These are phyloP conservation scores for Rhincodon typus DNA, from an alignment of 2,797 vertebrate species.

Conservation along the genomic window DNA sequence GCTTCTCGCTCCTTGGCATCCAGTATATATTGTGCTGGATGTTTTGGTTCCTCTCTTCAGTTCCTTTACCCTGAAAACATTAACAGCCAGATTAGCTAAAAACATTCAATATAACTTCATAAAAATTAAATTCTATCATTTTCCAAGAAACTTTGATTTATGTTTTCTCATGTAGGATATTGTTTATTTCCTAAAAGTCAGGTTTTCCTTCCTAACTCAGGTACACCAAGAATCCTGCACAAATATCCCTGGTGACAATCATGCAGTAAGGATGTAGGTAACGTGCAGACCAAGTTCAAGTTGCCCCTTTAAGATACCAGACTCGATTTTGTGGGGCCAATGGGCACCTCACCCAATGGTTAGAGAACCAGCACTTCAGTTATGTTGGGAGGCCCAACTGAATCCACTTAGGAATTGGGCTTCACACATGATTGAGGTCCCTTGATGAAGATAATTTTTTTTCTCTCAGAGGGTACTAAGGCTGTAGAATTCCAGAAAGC, in stretches of 20 bases:
- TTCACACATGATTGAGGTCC: background rate
- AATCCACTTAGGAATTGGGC: background rate
- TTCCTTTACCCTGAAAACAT: conserved; percentile 74
- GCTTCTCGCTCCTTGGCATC: conserved; percentile 46
- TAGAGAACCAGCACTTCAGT: background rate
- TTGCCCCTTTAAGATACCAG: background rate
- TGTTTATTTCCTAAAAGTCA: background rate
- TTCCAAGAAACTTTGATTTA: background rate
- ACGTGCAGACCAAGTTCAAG: background rate
- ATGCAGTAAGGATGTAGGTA: background rate
- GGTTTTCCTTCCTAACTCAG: background rate
- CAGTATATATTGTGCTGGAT: conserved; percentile 43
- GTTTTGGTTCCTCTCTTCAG: conserved; percentile 63
- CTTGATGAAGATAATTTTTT: too few species aligned
- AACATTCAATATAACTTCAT: too few species aligned
- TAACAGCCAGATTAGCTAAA: conserved; percentile 1
- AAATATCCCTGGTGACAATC: background rate
- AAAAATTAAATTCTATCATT: background rate
- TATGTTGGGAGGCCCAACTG: background rate
- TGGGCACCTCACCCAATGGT: background rate
- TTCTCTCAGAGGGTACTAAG: too few species aligned
- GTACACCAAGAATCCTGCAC: background rate
- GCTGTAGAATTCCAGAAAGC: too few species aligned
- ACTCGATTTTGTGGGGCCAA: background rate
- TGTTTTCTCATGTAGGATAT: background rate